These are phyloP conservation scores for Ctenomys sociabilis DNA, from an alignment of 2,113 vertebrate species.

Conservation along the genomic window DNA sequence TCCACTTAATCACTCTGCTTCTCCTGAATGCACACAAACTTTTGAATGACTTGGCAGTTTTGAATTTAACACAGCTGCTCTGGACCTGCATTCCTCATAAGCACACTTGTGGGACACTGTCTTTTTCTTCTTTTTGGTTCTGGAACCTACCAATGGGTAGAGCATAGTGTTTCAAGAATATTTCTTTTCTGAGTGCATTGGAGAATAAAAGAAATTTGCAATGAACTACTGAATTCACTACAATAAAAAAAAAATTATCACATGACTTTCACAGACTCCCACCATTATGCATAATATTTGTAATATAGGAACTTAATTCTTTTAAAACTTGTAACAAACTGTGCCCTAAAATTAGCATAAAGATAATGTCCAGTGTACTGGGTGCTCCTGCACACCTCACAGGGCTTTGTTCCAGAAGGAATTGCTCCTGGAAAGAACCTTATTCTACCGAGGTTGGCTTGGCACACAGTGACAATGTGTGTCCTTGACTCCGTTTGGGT, in stretches of 20 bases:
- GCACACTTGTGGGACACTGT: background rate
- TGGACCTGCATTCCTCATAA: background rate
- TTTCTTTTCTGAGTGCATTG: conserved; percentile 27
- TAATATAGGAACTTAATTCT: conserved; percentile 53
- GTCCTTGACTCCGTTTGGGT: conserved; percentile 73
- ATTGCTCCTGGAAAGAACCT: conserved; percentile 49
- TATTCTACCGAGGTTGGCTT: conserved; percentile 34
- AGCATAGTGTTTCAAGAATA: background rate
- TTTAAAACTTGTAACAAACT: conserved; percentile 37
- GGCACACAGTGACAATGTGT: conserved; percentile 43
- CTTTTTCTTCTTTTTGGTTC: background rate
- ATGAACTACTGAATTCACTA: conserved; percentile 17
- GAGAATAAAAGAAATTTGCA: conserved; percentile 21
- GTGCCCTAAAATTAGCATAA: conserved; percentile 1
- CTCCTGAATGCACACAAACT: background rate
- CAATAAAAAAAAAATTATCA: conserved; percentile 40
- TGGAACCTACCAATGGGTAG: background rate
- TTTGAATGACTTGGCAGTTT: background rate
- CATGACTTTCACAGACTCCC: conserved; percentile 57
- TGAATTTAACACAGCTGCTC: background rate
- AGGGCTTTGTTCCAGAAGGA: conserved; percentile 65
- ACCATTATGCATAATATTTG: conserved; percentile 42
- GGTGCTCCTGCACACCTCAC: conserved; percentile 5
- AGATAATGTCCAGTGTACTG: conserved; percentile 60
- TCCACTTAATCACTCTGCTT: background rate